Conservation (phyloP, 2,113 vertebrate genomes). For the Macrotus californicus region DNA sequence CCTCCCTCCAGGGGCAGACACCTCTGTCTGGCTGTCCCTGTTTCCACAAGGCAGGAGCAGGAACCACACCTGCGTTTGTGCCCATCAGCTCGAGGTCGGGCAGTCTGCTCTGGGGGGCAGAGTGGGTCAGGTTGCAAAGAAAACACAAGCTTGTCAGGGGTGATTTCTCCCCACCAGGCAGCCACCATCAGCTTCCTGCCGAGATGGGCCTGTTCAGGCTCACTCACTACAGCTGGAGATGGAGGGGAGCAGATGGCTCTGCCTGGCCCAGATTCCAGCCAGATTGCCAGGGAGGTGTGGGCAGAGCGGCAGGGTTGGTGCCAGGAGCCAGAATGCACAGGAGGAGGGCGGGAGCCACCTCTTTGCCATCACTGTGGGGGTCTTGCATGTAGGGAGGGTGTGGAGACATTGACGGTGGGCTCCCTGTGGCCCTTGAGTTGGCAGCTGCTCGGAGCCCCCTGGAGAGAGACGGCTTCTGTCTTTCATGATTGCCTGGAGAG, state of each 20-base stretch:
- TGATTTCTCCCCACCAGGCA: slow-evolving; percentile 16
- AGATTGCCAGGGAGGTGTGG: slow-evolving; percentile 65
- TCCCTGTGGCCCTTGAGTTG: not conserved
- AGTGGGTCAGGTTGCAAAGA: not conserved
- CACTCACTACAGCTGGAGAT: slow-evolving; percentile 44
- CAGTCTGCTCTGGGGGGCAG: not conserved
- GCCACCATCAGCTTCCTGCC: slow-evolving; percentile 33
- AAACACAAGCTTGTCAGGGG: not conserved
- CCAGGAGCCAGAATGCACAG: not conserved
- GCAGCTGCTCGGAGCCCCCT: not conserved
- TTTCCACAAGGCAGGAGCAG: not conserved
- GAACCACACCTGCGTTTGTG: not conserved
- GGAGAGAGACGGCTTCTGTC: not conserved
- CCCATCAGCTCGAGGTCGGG: not conserved
- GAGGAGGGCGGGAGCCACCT: slow-evolving; percentile 13
- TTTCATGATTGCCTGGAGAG: not conserved
- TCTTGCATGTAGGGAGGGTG: not conserved
- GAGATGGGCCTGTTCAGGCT: not conserved
- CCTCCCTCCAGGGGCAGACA: not conserved
- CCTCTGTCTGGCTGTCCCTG: not conserved
- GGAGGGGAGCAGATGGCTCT: slow-evolving; percentile 70
- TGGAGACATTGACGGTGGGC: not conserved
- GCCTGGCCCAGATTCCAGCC: slow-evolving; percentile 65
- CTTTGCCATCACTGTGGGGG: not conserved
- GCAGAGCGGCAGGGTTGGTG: not conserved